Evolutionary conservation across 1,140 invertebrate genomes (phyloP), one percentile per base, ranked within the genome.

Genomic region (Teleopsis dalmanni): DNA sequence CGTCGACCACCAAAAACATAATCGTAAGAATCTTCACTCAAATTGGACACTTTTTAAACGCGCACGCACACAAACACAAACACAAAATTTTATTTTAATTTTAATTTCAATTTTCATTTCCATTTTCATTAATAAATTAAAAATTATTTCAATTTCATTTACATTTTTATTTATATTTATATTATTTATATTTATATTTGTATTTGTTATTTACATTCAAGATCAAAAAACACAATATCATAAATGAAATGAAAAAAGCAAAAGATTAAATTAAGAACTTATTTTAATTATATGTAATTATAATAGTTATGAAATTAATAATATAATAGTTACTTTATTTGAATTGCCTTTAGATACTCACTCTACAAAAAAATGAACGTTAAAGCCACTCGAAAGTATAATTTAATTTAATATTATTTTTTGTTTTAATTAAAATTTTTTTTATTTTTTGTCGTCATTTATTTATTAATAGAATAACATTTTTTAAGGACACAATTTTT

Each of bases 1-100:
- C 65, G 58, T 61, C 62, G 66, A 64, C 67, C 65, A 65, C 68
- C 67, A 68, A 68, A 70, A 66, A 70, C 68, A 71, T 71, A 71
- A 68, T 71, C 67, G 60, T 71, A 70, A 55, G 67, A 68, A 58
- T 70, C 67, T 67, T 70, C 67, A 60, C 65, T 70, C 62, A 70
- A 68, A 70, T 68, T 70, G 61, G 67, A 66, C 67, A 70, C 67
- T 70, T 59, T 26, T 46, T 45, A 16, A 48, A 50, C 40, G 45
- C 27, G 25, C 36, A 35, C 43, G 27, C 45, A n/a, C 27, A 27
- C n/a, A 45, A 27, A 41, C 34, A 42, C 16, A 44, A 40, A 43
- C 22, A 42, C n/a, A n/a, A n/a, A n/a, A 27, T 36, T 47, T 4
- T 37, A 13, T 38, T 19, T 35, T 27, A 19, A 47, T 18, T 19